Conservation (phyloP, 2,113 vertebrate species). For the Lepisosteus osseus region DNA sequence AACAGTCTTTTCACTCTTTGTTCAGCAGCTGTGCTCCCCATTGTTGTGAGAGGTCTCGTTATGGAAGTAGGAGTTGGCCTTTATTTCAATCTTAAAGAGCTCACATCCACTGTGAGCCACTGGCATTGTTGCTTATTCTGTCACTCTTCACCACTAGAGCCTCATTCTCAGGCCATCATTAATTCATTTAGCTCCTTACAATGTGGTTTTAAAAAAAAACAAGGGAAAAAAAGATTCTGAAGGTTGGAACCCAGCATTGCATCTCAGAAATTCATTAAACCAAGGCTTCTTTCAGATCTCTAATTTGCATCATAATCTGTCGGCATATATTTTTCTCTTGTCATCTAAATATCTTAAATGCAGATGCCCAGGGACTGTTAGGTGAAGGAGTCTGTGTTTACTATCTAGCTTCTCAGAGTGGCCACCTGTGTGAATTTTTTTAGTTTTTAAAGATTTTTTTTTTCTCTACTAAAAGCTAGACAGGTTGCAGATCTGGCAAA, state of each 20-base stretch:
- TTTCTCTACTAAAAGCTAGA: no score
- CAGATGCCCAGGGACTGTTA: neutral
- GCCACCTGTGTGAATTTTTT: neutral
- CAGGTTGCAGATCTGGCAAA: no score
- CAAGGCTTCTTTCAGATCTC: neutral
- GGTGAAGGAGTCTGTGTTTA: neutral
- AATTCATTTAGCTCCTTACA: constrained; percentile 12
- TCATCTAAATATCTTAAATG: constrained; percentile 4
- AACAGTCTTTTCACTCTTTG: constrained; percentile 51
- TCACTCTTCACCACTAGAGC: neutral
- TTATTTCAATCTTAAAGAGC: constrained; percentile 45
- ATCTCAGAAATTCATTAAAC: neutral
- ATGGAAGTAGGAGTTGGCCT: constrained; percentile 39
- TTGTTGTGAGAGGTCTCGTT: constrained; percentile 40
- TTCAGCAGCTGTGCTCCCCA: constrained; percentile 39
- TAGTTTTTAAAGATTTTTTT: no score
- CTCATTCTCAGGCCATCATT: neutral
- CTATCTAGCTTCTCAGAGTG: neutral
- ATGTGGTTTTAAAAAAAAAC: no score
- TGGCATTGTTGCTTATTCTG: neutral
- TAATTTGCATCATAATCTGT: constrained; percentile 22
- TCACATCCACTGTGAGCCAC: constrained; percentile 43
- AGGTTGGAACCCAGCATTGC: neutral
- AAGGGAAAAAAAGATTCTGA: neutral
- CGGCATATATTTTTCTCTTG: neutral